Evolutionary conservation across 2,113 vertebrate species (phyloP).

Genomic region (Megalops atlanticus): DNA sequence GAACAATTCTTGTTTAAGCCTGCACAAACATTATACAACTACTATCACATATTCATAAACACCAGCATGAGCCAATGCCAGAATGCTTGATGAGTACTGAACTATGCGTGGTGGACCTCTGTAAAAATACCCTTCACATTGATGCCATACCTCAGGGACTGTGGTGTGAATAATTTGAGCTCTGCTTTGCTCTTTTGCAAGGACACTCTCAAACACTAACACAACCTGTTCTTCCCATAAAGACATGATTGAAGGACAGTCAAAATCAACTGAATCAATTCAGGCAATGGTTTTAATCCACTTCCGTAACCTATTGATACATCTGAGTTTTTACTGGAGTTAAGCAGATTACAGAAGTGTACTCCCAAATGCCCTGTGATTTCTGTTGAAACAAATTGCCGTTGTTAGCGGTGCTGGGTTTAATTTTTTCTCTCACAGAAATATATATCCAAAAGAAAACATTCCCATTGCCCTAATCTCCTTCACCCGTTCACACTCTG

Average conservation of each 20-base stretch:
- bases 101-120: slow-evolving; percentile 2
- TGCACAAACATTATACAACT: slow-evolving; percentile 13
- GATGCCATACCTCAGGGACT: slow-evolving; percentile 46
- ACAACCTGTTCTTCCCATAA: background rate
- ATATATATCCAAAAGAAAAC: background rate
- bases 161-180: slow-evolving; percentile 42
- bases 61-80: slow-evolving; percentile 18
- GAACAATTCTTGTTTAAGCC: slow-evolving; percentile 12
- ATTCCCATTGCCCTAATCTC: background rate
- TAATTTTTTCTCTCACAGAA: background rate
- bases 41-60: slow-evolving; percentile 23
- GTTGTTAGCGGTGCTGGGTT: background rate
- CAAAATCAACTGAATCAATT: background rate
- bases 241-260: slow-evolving; percentile 10
- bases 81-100: slow-evolving; percentile 22
- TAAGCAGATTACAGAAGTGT: slow-evolving; percentile 7
- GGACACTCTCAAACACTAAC: background rate
- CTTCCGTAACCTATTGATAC: background rate
- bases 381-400: background rate
- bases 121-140: slow-evolving; percentile 26
- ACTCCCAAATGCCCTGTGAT: background rate
- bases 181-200: background rate
- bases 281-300: slow-evolving; percentile 7
- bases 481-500: background rate
- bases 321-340: background rate